A percentile compares a stretch with the other conserved stretches of the same genome.
Evolutionary conservation across 2,888 invertebrate species (phyloP).

Genomic region (Nineta flava): DNA sequence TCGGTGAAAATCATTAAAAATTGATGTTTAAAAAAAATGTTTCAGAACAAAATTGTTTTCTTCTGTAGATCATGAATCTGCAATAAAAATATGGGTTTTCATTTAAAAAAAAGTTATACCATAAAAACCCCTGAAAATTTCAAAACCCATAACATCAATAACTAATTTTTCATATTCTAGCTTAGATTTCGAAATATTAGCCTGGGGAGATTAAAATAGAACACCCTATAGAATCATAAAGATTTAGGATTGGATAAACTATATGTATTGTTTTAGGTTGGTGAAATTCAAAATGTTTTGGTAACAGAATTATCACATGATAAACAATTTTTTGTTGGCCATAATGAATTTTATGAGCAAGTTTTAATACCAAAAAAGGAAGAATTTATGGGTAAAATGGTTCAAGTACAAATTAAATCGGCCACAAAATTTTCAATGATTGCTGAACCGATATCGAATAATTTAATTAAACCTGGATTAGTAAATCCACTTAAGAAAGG

Average conservation of each 20-base stretch:
- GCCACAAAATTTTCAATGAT: slow-evolving; percentile 66
- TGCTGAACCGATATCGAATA: slow-evolving; percentile 41
- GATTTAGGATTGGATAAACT: slow-evolving; percentile 20
- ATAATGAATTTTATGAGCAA: slow-evolving; percentile 92
- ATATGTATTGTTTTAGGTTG: slow-evolving; percentile 24
- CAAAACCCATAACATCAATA: too few relatives aligned
- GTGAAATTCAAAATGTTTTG: slow-evolving; percentile 56
- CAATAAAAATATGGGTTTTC: too few relatives aligned
- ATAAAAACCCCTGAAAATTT: too few relatives aligned
- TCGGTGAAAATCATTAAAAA: too few relatives aligned
- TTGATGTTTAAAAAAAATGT: too few relatives aligned
- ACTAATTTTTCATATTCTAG: background rate
- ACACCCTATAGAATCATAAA: too few relatives aligned
- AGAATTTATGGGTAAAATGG: slow-evolving; percentile 64
- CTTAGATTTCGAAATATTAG: background rate
- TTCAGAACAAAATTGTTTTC: too few relatives aligned
- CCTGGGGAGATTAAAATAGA: too few relatives aligned
- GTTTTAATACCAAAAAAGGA: slow-evolving; percentile 67
- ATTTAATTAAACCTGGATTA: slow-evolving; percentile 31
- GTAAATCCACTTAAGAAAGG: slow-evolving; percentile 37
- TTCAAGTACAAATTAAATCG: slow-evolving; percentile 56
- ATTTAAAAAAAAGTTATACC: too few relatives aligned
- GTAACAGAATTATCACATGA: slow-evolving; percentile 92
- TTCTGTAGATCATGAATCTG: too few relatives aligned
- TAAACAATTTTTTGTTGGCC: slow-evolving; percentile 77